phyloP scores from a whole-genome alignment of 1,140 invertebrate species.

The Wasmannia auropunctata region DNA sequence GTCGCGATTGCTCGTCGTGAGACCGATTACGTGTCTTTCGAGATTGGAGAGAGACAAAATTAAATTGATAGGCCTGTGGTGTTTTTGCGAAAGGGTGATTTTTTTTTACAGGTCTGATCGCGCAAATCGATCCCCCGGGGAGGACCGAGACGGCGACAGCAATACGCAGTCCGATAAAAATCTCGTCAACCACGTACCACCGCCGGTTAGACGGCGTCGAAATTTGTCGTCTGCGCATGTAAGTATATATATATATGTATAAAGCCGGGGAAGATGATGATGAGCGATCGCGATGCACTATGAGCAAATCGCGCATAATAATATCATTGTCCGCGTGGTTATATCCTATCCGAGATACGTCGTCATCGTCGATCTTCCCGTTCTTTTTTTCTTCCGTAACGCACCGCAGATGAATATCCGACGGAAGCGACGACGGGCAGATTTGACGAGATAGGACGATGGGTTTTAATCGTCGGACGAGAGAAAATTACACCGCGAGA shows the following conservation, averaged over 20 bases:
- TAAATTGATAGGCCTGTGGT: conserved; percentile 27
- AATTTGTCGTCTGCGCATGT: too few species aligned
- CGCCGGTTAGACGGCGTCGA: neutral
- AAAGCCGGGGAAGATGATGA: neutral
- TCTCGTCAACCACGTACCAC: neutral
- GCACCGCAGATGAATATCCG: conserved; percentile 3
- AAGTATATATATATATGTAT: neutral
- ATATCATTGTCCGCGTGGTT: conserved; percentile 47
- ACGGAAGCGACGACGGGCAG: neutral
- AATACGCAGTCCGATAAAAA: too few species aligned
- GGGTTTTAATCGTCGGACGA: conserved; percentile 21
- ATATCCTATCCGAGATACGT: neutral
- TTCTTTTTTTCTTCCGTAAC: neutral
- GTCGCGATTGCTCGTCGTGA: conserved; percentile 20
- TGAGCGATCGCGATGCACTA: neutral
- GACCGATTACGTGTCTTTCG: neutral
- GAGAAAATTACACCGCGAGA: conserved; percentile 31
- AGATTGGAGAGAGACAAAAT: conserved; percentile 39
- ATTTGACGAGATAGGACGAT: conserved; percentile 32
- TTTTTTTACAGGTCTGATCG: neutral
- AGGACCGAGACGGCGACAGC: neutral
- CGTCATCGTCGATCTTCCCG: neutral
- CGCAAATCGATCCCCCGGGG: neutral
- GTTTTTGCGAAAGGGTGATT: neutral
- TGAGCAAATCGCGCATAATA: conserved; percentile 3